These are phyloP conservation scores for Thecocarcelia acutangulata DNA, from an alignment of 2,888 invertebrate species.

Conservation along the genomic window DNA sequence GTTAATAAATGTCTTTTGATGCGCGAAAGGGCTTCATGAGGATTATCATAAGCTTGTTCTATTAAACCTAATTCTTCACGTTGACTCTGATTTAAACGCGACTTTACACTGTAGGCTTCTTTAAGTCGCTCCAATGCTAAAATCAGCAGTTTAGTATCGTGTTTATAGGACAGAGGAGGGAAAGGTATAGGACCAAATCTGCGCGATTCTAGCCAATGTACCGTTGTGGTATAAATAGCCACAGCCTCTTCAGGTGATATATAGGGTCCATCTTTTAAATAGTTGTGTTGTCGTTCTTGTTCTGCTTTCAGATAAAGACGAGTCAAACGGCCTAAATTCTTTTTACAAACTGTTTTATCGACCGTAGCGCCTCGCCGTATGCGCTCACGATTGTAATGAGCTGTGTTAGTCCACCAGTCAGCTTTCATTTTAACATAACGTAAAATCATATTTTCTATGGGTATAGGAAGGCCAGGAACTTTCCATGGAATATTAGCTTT, in stretches of 20 bases:
- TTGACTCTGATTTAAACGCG: constrained; percentile 98
- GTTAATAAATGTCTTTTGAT: constrained; percentile 99
- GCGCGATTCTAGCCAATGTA: constrained; percentile 99
- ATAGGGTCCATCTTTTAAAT: constrained; percentile 99
- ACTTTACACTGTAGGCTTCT: constrained; percentile 99
- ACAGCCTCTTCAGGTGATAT: constrained; percentile 99
- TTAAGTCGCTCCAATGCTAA: constrained; percentile 97
- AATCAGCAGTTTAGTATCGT: constrained; percentile 99
- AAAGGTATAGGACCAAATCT: constrained; percentile 99
- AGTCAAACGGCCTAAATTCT: constrained; percentile 98
- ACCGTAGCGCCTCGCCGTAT: constrained; percentile 99
- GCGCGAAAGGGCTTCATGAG: constrained; percentile 98
- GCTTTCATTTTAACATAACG: constrained; percentile 99
- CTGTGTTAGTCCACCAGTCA: constrained; percentile 99
- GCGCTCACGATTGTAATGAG: constrained; percentile 99
- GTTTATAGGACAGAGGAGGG: constrained; percentile 99
- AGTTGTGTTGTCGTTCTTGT: constrained; percentile 99
- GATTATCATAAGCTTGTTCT: constrained; percentile 99
- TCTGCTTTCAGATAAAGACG: constrained; percentile 98
- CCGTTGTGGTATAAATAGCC: constrained; percentile 99
- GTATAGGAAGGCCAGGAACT: constrained; percentile 98
- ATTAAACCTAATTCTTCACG: constrained; percentile 98
- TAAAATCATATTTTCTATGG: constrained; percentile 99
- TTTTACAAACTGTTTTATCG: constrained; percentile 99
- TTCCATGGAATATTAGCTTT: constrained; percentile 99